Evolutionary conservation across 37 sponge, comb jelly and placozoan genomes (phyloP), one percentile per base, ranked within the genome.

Genomic region (Ephydatia muelleri): DNA sequence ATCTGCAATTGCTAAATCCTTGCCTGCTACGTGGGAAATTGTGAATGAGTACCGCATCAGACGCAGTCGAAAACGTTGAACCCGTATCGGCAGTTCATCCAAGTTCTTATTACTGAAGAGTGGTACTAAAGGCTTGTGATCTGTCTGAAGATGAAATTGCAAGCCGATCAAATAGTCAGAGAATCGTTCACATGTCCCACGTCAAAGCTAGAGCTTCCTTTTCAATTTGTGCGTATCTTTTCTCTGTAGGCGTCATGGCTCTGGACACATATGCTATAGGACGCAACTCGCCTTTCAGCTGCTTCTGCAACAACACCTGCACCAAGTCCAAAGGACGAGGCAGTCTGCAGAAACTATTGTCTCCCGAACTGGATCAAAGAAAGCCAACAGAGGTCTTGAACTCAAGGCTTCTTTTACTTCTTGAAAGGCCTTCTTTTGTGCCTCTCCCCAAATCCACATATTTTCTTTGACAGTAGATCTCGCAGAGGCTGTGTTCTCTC

Each of bases 81-180:
- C 73, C 48, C 80, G 47, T 27, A 78, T 5, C 48, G 91, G 91
- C 5, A 86, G 83, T 14, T 77, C 75, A 0, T 91, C 80, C 22
- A 86, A 72, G 65, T 64, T 76, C 68, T 90, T 90, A 27, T 73
- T 57, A 49, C 83, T 86, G 32, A 91, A 73, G 5, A 86, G 34
- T 2, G 91, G 79, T 33, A 91, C 80, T 35, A 86, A 37, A 11
- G 91, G 91, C 69, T 91, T 91, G 75, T 91, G 87, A 32, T 91
- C 91, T 0, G 91, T 91, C 23, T 86, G 37, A 11, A 81, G 36
- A 33, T 85, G 87, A 64, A 82, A 82, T 70, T 5, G 13, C 28
- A 65, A 21, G 28, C 91, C 91, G 14, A 86, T 47, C 4, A 81
- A 38, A 34, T 87, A 87, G 36, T 80, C 76, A 2, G 49, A 35